Evolutionary conservation across 2,888 invertebrate genomes (phyloP), one percentile per base, ranked within the genome.

Genomic region (Agriopis aurantiaria): DNA sequence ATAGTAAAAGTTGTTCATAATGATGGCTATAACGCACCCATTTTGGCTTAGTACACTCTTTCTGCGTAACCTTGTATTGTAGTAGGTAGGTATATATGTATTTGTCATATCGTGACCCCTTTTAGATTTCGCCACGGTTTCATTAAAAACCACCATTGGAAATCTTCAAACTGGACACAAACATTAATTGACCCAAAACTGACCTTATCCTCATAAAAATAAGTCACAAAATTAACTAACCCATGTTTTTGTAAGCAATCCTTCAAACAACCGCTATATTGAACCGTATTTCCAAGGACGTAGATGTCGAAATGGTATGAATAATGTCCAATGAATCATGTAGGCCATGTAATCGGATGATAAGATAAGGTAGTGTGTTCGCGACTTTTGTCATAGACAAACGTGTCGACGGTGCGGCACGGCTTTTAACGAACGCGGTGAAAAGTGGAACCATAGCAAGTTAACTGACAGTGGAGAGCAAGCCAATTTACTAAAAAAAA

Each of bases 351-450:
- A 62, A 71, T 69, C 56, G n/a, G 6, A 3, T 68, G 77, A 77
- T 77, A 71, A 72, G 78, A 77, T 78, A 75, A 66, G 2, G 58
- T 65, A 77, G 75, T 77, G 43, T 64, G 59, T 71, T 69, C 72
- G 72, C 72, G 75, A 63, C 68, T 48, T 57, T 74, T 56, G 71
- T 68, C 48, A 58, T 53, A 55, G 69, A 56, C 66, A 69, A 61
- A 65, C 74, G 68, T 68, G 46, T 63, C 51, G 33, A 33, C 43
- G 4, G 41, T n/a, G 7, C 5, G 52, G 10, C 52, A 23, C 5
- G 6, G 33, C 1, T 53, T 33, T 3, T 40, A 14, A 52, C n/a
- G 23, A 52, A 52, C 4, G 8, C 14, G 14, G 33, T 33, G 2
- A 33, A 33, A 33, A 33, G 33, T 33, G 3, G 33, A 33, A 33